Base-by-base conservation (phyloP, 2,113 vertebrate species). In the Rhinichthys klamathensis region DNA sequence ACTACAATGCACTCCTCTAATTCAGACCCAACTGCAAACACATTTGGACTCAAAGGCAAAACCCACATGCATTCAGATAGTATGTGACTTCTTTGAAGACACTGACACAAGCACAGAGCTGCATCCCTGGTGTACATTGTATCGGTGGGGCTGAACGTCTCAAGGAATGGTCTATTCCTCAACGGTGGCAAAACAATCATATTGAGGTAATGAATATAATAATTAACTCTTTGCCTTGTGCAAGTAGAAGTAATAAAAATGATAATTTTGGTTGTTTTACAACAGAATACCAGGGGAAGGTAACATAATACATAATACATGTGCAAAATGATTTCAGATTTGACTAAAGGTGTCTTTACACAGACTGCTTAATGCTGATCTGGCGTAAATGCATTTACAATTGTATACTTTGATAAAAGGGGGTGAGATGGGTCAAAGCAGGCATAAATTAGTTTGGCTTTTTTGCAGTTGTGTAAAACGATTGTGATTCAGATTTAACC, bases 11-110 rank as follows among this genome's bases (percentile, higher is more conserved):
- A 61, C 44, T 77, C 38, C 81, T 86, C 78, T 87, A 82, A 86
- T 84, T 88, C 84, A 88, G 70, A 78, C 84, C 65, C 82, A 72
- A 70, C 46, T 82, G 82, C 76, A 89, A 86, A 86, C 84, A 88
- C 70, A 88, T 89, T 85, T 80, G 58, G 69, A 83, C 61, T 70
- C 60, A 84, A 83, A 72, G 44, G 44, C 86, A 78, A 83, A 87
- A 75, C 44, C 61, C 74, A 72, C 32, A 32, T 82, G 44, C 60
- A 15, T 72, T 78, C 51, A 78, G 46, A 58, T 23, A 72, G 27
- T 80, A 12, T 80, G 76, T 46, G 75, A 69, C 65, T 58, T 56
- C 84, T 88, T 86, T 82, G 70, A 82, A 86, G 85, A 32, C 35
- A 25, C 10, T 18, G 32, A 41, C 67, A 69, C 49, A 56, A 72